Conservation (phyloP, 1,140 invertebrate species). For the Mamestra configurata region DNA sequence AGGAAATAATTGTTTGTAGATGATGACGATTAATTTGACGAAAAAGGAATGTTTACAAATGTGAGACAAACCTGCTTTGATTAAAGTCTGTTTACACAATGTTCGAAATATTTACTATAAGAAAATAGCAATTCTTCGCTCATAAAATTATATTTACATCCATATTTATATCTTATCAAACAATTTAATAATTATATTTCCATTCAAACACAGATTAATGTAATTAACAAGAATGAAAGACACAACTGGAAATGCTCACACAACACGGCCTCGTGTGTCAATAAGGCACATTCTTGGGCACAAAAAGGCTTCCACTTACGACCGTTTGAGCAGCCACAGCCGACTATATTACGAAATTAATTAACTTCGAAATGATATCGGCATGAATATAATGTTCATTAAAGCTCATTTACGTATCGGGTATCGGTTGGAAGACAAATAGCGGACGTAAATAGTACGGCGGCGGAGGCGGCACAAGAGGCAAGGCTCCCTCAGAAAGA, state of each 20-base stretch:
- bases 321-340: neutral
- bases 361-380: constrained; percentile 34
- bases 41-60: too few relatives aligned
- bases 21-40: neutral
- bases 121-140: too few relatives aligned
- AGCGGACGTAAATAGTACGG: neutral
- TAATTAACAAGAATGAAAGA: neutral
- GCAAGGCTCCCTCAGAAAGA: too few relatives aligned
- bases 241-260: neutral
- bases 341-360: constrained; percentile 43
- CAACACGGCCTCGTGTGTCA: neutral
- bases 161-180: too few relatives aligned
- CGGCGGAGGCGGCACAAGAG: too few relatives aligned
- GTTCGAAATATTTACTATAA: too few relatives aligned
- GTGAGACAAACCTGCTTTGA: too few relatives aligned
- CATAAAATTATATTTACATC: too few relatives aligned
- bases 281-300: neutral
- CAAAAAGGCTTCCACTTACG: neutral
- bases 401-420: constrained; percentile 23
- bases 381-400: constrained; percentile 37
- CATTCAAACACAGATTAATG: neutral
- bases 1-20: neutral
- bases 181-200: neutral
- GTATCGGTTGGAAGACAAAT: constrained; percentile 21
- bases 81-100: too few relatives aligned